phyloP scores from a whole-genome alignment of 2,888 invertebrate species.

The Parnassius glacialis region DNA sequence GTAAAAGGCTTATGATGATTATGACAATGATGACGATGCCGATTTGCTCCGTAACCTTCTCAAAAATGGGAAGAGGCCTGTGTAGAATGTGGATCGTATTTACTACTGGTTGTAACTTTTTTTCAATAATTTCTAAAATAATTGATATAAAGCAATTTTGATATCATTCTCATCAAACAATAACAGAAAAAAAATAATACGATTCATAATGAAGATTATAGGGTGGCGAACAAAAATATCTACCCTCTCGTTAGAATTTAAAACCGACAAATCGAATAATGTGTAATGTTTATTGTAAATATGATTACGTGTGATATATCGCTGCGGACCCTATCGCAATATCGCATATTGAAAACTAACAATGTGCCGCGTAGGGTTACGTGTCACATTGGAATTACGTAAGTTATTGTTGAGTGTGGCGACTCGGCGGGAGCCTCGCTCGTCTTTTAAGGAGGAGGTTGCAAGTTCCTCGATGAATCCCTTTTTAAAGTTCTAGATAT shows the following conservation, averaged over 20 bases:
- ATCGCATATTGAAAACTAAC: conserved; percentile 22
- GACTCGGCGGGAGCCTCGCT: background rate
- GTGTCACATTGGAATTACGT: conserved; percentile 5
- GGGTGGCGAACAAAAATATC: conserved; percentile 4
- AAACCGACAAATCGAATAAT: conserved; percentile 46
- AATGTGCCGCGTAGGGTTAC: conserved; percentile 22
- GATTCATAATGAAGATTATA: background rate
- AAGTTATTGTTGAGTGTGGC: background rate
- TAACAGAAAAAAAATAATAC: background rate
- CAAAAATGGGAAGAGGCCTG: too few species aligned
- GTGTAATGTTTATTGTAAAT: conserved; percentile 48
- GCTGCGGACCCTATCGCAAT: conserved; percentile 26
- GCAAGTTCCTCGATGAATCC: background rate
- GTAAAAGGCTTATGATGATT: too few species aligned
- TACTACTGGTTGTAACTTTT: too few species aligned
- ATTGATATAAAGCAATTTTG: too few species aligned
- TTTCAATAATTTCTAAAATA: too few species aligned
- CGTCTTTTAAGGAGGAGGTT: background rate
- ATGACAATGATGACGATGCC: too few species aligned
- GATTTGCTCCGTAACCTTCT: too few species aligned
- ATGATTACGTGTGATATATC: conserved; percentile 44
- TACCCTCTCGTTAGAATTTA: conserved; percentile 31
- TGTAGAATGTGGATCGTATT: too few species aligned
- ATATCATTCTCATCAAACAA: too few species aligned
- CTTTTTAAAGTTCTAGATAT: too few species aligned